Evolutionary conservation across 2,113 vertebrate species (phyloP).

Genomic region (Propithecus coquereli): DNA sequence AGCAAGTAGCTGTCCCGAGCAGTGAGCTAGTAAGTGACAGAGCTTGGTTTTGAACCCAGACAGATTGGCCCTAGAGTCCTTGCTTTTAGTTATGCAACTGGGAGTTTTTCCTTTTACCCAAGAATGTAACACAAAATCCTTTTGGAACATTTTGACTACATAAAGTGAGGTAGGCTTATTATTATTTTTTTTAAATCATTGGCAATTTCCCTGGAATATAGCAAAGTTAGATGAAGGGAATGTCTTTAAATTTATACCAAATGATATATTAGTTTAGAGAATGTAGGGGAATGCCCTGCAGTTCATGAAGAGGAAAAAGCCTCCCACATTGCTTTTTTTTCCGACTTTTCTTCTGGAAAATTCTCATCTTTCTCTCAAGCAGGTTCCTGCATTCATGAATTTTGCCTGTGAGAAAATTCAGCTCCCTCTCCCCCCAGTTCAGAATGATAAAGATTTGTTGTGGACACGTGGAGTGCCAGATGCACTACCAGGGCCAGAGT

Average conservation of each 20-base stretch:
- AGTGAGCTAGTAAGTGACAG: not conserved
- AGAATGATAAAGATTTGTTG: constrained; percentile 16
- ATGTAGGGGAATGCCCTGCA: not conserved
- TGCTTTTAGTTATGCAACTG: not conserved
- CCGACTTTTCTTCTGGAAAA: not conserved
- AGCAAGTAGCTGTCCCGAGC: not conserved
- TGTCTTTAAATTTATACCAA: not conserved
- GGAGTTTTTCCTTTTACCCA: not conserved
- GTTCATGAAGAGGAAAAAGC: not conserved
- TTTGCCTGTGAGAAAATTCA: constrained; percentile 31
- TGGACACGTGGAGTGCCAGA: not conserved
- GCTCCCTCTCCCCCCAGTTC: not conserved
- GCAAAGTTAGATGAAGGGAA: not conserved
- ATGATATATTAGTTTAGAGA: not conserved
- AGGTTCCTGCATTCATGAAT: not conserved
- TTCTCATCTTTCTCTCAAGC: not conserved
- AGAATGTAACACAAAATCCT: not conserved
- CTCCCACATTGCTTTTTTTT: not conserved
- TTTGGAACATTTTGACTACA: not conserved
- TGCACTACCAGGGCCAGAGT: not conserved
- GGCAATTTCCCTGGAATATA: not conserved
- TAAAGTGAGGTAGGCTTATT: not conserved
- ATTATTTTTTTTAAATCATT: not conserved
- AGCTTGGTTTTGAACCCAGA: not conserved
- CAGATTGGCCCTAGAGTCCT: not conserved